phyloP scores from a whole-genome alignment of 2,888 invertebrate genomes.

The Tetragonisca angustula region DNA sequence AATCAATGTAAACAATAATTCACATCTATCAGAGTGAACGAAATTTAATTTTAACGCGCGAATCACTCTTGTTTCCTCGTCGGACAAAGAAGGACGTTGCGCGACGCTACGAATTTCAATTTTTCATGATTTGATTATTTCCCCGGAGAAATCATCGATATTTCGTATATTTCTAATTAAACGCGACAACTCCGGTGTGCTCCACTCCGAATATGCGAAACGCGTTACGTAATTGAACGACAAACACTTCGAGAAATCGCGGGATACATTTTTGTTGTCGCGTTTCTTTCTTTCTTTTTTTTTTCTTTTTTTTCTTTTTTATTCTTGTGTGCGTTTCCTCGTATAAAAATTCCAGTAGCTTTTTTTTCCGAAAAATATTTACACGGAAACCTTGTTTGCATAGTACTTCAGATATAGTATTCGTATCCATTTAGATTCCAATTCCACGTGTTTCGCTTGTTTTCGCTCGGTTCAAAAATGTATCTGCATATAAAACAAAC shows the following conservation, averaged over 20 bases:
- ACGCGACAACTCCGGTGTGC: too few species aligned
- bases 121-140: not conserved
- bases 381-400: not conserved
- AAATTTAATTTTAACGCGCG: not conserved
- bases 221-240: not conserved
- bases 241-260: not conserved
- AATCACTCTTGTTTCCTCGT: not conserved
- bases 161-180: constrained; percentile 3
- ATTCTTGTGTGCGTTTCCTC: too few species aligned
- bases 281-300: not conserved
- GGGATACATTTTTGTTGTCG: not conserved
- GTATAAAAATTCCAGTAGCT: not conserved
- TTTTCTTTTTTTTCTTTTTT: too few species aligned
- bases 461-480: not conserved
- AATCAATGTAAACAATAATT: constrained; percentile 7
- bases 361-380: not conserved
- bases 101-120: constrained; percentile 1
- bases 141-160: not conserved
- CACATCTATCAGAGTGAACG: not conserved
- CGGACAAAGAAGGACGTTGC: not conserved
- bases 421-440: not conserved
- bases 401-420: constrained; percentile 1
- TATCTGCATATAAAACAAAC: not conserved
- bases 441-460: not conserved
- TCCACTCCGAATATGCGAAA: too few species aligned